Evolutionary conservation across 1,140 invertebrate species (phyloP).

Genomic region (Drosophila subpulchrella): DNA sequence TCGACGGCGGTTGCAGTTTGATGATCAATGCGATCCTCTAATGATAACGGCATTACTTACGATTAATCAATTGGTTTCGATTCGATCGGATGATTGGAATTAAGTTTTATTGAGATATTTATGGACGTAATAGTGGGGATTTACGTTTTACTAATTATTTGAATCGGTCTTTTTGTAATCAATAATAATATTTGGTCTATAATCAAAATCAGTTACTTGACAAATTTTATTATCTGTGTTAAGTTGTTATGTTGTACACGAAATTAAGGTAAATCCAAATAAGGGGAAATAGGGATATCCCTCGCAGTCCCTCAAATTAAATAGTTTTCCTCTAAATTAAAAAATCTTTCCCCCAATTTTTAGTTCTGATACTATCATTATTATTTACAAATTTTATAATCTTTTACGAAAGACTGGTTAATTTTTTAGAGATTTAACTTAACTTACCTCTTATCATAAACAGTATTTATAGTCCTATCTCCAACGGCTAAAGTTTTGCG

Average conservation of each 20-base stretch:
- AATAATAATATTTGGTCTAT: too few species aligned
- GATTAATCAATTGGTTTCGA: not conserved
- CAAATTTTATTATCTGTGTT: too few species aligned
- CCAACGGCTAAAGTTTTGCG: not conserved
- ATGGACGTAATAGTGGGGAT: not conserved
- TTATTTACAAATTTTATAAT: not conserved
- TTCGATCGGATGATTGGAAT: constrained; percentile 2
- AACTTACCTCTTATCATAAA: not conserved
- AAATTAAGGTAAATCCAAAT: too few species aligned
- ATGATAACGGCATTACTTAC: constrained; percentile 1
- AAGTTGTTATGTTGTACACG: too few species aligned
- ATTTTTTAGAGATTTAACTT: not conserved
- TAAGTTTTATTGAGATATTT: not conserved
- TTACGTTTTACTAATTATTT: not conserved
- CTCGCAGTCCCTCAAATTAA: too few species aligned
- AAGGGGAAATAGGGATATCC: too few species aligned
- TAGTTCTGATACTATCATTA: too few species aligned
- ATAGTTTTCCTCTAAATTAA: too few species aligned
- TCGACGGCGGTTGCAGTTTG: constrained; percentile 32
- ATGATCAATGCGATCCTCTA: constrained; percentile 43
- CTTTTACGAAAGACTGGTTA: not conserved
- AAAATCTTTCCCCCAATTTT: too few species aligned
- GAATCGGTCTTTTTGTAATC: too few species aligned
- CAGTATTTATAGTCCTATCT: not conserved
- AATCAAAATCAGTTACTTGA: too few species aligned